Evolutionary conservation across 1,140 invertebrate genomes (phyloP), one percentile per base, ranked within the genome.

Genomic region (Olivierus martensii): DNA sequence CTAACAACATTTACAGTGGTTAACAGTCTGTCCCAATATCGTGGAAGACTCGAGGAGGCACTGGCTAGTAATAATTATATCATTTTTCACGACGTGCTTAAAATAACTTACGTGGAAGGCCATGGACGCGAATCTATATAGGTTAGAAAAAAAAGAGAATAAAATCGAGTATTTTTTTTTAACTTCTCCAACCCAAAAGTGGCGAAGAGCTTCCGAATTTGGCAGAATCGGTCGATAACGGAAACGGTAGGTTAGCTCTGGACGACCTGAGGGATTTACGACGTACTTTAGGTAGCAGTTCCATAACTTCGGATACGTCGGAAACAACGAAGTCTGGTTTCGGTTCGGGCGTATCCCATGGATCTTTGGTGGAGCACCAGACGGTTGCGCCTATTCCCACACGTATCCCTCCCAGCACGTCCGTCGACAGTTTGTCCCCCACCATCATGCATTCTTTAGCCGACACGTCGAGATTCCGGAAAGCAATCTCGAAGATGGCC

Each of bases 341-440:
- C 10, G 62, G 56, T 18, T 41, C 51, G 6, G 53, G 50, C 35
- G 3, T 35, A 18, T 39, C 38, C 15, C 11, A 43, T 3, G 11
- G 21, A 10, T 4, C 50, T n/a, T 54, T 52, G 10, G 48, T 42
- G 15, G 82, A 81, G 55, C 86, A 75, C 83, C 85, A 87, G 12
- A 88, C 79, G 0, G 83, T 87, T 10, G 78, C 79, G 5, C 76
- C 79, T 43, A 88, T 65, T 56, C 80, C 77, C 19, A 84, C 82
- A 67, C 82, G 69, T 58, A 79, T 79, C 28, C 82, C 84, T 44
- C 85, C 85, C n/a, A 59, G 72, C 56, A 89, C 88, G 68, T 88
- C 86, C 10, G 84, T 87, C 66, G 87, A 82, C 53, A 88, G 65
- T 65, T 84, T 86, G 63, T 88, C 86, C 10, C 85, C 85, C 59